Percentiles rank a stretch among this genome's conserved stretches.
Evolutionary conservation across 1,140 invertebrate species (phyloP).

Genomic region (Trichonephila clavata): DNA sequence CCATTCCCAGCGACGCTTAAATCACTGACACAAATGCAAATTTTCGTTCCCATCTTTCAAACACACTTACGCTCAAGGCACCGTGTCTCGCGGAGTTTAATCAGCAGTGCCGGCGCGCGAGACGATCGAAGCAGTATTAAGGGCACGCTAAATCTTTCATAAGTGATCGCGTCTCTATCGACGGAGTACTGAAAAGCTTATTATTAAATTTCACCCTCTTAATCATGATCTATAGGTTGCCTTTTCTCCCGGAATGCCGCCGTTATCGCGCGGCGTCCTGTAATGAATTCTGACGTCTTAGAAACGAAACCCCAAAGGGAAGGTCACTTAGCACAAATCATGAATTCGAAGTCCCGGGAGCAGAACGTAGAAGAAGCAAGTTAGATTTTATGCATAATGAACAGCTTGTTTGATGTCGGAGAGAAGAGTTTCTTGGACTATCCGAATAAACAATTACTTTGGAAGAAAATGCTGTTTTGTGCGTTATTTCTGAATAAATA

Average conservation of each 20-base stretch:
- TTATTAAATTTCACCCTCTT: slow-evolving; percentile 18
- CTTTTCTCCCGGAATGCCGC: not conserved
- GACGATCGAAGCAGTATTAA: not conserved
- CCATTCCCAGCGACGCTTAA: not conserved
- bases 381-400: too few relatives aligned
- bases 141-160: slow-evolving; percentile 7
- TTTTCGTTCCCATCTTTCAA: not conserved
- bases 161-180: slow-evolving; percentile 7
- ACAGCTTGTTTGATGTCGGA: too few relatives aligned
- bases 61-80: not conserved
- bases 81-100: not conserved
- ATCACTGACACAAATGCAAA: not conserved
- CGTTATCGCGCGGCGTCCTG: not conserved
- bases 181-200: not conserved
- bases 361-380: too few relatives aligned
- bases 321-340: not conserved
- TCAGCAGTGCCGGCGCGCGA: not conserved
- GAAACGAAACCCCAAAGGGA: not conserved
- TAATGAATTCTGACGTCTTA: not conserved
- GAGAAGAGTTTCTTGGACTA: too few relatives aligned
- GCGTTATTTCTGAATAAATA: too few relatives aligned
- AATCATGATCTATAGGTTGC: not conserved
- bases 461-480: too few relatives aligned
- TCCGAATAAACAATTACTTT: too few relatives aligned
- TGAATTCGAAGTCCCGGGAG: too few relatives aligned